Conservation (phyloP, 2,113 vertebrate species). For the Melanerpes aurifrons region DNA sequence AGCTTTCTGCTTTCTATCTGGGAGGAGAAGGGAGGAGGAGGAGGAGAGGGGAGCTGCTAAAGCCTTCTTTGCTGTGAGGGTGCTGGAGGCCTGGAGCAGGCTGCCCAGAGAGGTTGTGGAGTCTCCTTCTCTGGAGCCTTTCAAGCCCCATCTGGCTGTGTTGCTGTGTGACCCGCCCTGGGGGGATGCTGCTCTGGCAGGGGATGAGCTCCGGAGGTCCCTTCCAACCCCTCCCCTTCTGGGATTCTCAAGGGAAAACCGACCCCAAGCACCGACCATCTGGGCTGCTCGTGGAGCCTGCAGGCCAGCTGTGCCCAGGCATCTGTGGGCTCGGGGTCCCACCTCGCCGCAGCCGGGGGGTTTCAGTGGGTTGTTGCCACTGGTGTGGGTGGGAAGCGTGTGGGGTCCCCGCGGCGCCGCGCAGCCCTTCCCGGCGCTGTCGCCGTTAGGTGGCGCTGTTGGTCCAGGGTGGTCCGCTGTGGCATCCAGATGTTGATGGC, state of each 20-base stretch:
- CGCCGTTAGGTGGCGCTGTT: constrained; percentile 39
- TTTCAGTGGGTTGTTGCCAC: not conserved
- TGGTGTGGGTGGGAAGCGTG: not conserved
- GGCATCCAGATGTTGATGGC: not conserved
- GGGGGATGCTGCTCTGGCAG: too few relatives aligned
- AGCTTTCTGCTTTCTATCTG: too few relatives aligned
- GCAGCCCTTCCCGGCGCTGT: not conserved
- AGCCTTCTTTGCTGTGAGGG: not conserved
- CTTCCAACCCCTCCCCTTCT: too few relatives aligned
- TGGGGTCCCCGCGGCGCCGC: accelerated
- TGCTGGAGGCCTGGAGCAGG: too few relatives aligned
- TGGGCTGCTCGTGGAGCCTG: not conserved
- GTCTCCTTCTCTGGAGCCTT: too few relatives aligned
- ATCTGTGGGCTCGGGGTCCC: accelerated
- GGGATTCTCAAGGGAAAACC: not conserved
- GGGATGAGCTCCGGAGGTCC: too few relatives aligned
- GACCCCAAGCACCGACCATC: accelerated
- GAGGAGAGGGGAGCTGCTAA: too few relatives aligned
- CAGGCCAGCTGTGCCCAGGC: not conserved
- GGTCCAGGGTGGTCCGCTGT: not conserved
- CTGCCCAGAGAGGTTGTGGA: too few relatives aligned
- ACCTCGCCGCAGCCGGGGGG: not conserved
- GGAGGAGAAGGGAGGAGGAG: not conserved
- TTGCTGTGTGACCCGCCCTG: too few relatives aligned
- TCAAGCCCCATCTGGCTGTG: too few relatives aligned